Conservation (phyloP, 2,113 vertebrate genomes). For the Myotis yumanensis region DNA sequence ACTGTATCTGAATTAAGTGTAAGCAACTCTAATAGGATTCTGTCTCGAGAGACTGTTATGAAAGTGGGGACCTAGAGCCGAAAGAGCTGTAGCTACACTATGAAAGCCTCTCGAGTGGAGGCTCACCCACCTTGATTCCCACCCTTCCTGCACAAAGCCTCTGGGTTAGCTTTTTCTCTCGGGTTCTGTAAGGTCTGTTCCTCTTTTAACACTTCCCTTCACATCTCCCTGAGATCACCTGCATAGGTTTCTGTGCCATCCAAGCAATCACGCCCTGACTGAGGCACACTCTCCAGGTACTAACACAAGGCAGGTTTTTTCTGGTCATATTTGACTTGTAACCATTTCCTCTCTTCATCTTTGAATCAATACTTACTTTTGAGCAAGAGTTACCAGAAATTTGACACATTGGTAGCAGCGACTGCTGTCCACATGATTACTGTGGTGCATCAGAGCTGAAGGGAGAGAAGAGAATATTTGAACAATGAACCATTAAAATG, state of each 20-base stretch:
- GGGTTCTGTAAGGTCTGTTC: not conserved
- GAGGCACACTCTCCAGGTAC: not conserved
- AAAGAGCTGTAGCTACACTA: not conserved
- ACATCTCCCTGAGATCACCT: not conserved
- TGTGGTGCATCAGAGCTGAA: constrained; percentile 98
- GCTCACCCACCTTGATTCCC: not conserved
- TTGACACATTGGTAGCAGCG: constrained; percentile 99
- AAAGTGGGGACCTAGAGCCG: not conserved
- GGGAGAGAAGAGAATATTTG: constrained; percentile 11
- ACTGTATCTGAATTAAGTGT: not conserved
- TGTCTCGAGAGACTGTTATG: not conserved
- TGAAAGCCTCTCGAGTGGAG: not conserved
- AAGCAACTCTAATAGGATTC: not conserved
- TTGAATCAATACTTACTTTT: constrained; percentile 91
- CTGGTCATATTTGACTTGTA: not conserved
- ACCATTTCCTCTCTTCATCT: not conserved
- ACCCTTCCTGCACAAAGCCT: not conserved
- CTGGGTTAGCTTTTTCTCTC: not conserved
- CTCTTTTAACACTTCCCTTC: not conserved
- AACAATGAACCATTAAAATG: not conserved
- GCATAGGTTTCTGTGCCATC: not conserved
- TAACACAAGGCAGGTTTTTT: not conserved
- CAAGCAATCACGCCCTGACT: not conserved
- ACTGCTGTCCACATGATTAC: constrained; percentile 98
- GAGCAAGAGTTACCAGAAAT: constrained; percentile 97